phyloP scores from a whole-genome alignment of 2,888 invertebrate species.

The Apoda limacodes region DNA sequence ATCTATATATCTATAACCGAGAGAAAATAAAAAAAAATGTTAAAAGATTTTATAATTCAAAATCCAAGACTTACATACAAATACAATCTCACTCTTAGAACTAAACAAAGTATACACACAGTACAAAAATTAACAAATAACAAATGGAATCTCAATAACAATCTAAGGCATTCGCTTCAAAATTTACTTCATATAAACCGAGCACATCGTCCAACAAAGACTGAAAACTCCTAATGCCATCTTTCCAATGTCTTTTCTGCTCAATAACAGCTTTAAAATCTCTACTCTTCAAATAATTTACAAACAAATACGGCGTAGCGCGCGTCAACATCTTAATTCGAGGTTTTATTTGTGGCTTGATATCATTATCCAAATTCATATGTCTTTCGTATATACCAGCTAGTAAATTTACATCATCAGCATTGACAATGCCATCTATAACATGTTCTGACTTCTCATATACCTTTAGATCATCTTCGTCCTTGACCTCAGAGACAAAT shows the following conservation, averaged over 20 bases:
- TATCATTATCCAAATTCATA: conserved; percentile 36
- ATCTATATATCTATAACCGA: no score
- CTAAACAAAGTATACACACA: no score
- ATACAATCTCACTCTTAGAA: background rate
- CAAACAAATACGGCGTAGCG: conserved; percentile 69
- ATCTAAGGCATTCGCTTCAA: conserved; percentile 74
- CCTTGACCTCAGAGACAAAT: conserved; percentile 22
- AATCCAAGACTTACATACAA: conserved; percentile 2
- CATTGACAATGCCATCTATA: conserved; percentile 74
- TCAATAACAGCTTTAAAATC: conserved; percentile 72
- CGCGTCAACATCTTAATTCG: conserved; percentile 31
- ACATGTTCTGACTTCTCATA: conserved; percentile 50
- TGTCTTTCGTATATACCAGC: conserved; percentile 71
- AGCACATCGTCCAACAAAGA: conserved; percentile 82
- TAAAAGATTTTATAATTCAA: no score
- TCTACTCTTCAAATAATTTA: conserved; percentile 63
- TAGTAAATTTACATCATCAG: conserved; percentile 72
- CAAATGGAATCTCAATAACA: conserved; percentile 75
- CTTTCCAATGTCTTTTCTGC: conserved; percentile 75
- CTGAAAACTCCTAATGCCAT: conserved; percentile 74
- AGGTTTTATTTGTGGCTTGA: conserved; percentile 23
- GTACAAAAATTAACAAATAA: no score
- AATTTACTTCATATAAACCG: conserved; percentile 64
- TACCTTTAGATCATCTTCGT: conserved; percentile 26
- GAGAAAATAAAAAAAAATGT: no score